Conservation (phyloP, 2,888 invertebrate species). For the Ichneumoninae sp. region DNA sequence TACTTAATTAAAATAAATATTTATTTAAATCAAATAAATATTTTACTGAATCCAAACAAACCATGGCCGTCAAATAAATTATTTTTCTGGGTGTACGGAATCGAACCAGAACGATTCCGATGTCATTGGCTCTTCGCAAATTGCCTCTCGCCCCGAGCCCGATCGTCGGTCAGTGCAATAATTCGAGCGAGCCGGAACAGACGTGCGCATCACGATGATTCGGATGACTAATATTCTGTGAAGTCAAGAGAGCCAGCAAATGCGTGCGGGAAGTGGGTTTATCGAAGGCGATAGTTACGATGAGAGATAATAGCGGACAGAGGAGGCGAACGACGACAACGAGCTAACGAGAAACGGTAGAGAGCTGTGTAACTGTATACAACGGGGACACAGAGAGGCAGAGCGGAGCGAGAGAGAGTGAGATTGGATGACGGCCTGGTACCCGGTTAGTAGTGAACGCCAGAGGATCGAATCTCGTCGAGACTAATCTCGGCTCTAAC, state of each 20-base stretch:
- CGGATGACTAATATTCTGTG: slow-evolving; percentile 12
- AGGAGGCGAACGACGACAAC: slow-evolving; percentile 29
- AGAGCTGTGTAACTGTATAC: slow-evolving; percentile 22
- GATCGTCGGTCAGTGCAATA: slow-evolving; percentile 67
- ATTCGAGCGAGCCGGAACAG: background rate
- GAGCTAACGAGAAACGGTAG: slow-evolving; percentile 52
- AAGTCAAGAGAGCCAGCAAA: background rate
- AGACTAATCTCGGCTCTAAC: slow-evolving; percentile 75
- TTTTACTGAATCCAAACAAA: no score
- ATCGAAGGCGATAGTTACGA: slow-evolving; percentile 51
- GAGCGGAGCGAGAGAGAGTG: background rate
- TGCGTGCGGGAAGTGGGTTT: slow-evolving; percentile 30
- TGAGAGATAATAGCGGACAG: slow-evolving; percentile 41
- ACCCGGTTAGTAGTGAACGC: slow-evolving; percentile 22
- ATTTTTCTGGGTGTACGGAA: no score
- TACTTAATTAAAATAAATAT: no score
- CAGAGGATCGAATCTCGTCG: slow-evolving; percentile 58
- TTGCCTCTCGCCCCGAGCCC: background rate
- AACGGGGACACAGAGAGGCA: background rate
- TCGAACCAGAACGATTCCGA: background rate
- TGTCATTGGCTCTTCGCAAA: background rate
- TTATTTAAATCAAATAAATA: no score
- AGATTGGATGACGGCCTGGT: background rate
- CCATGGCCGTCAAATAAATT: no score
- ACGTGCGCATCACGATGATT: slow-evolving; percentile 10